Conservation (phyloP, 2,797 vertebrate genomes). For the Intellagama lesueurii region DNA sequence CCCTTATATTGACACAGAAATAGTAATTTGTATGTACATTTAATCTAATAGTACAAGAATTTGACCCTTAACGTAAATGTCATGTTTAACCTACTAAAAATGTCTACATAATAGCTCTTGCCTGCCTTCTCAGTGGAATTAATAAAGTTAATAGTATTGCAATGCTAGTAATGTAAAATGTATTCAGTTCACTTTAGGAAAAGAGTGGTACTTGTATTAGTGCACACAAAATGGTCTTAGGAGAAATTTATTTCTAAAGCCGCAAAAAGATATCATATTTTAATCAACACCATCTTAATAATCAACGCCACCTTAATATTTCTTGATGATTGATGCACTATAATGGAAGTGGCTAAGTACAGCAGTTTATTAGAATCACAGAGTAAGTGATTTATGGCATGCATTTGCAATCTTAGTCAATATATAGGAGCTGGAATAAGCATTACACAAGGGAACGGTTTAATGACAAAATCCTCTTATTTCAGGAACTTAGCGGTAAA, state of each 20-base stretch:
- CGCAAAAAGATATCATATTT: conserved; percentile 32
- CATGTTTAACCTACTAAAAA: conserved; percentile 44
- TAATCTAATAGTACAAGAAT: conserved; percentile 27
- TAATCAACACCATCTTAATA: conserved; percentile 44
- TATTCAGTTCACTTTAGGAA: conserved; percentile 11
- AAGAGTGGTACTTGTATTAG: conserved; percentile 21
- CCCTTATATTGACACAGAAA: conserved; percentile 32
- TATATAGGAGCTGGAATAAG: conserved; percentile 57
- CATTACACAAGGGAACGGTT: conserved; percentile 58
- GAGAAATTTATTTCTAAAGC: conserved; percentile 45
- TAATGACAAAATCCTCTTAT: conserved; percentile 75
- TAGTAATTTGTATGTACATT: conserved; percentile 44
- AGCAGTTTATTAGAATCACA: conserved; percentile 63
- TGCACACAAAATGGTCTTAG: conserved; percentile 40
- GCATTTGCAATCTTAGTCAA: conserved; percentile 55
- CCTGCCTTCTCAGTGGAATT: conserved; percentile 27
- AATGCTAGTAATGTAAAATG: conserved; percentile 7
- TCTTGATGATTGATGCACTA: conserved; percentile 46
- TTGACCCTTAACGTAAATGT: conserved; percentile 36
- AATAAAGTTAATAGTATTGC: conserved; percentile 45
- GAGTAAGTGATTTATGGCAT: conserved; percentile 65
- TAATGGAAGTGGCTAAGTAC: conserved; percentile 56
- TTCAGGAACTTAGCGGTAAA: conserved; percentile 71
- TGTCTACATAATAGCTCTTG: conserved; percentile 27
- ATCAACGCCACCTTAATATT: conserved; percentile 40